phyloP scores from a whole-genome alignment of 2,113 vertebrate genomes.

The Neotragus moschatus region DNA sequence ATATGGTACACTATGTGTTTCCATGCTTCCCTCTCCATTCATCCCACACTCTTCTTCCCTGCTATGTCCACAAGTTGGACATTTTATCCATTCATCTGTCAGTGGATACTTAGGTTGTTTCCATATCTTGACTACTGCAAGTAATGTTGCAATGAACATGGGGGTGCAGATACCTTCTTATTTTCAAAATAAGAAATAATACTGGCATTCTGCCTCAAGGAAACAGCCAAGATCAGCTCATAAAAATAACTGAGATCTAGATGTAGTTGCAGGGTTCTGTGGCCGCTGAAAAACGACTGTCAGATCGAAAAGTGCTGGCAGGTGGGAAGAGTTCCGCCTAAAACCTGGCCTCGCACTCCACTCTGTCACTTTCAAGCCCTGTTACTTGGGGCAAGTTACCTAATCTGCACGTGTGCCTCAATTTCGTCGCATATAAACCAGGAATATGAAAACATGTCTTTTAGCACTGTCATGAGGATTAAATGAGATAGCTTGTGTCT shows the following conservation, averaged over 20 bases:
- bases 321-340: background rate
- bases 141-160: background rate
- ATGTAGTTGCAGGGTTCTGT: background rate
- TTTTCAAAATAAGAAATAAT: background rate
- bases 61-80: background rate
- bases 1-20: background rate
- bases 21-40: background rate
- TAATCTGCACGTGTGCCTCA: background rate
- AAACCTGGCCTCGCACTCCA: background rate
- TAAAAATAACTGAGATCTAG: background rate
- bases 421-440: background rate
- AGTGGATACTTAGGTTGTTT: background rate
- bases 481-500: background rate
- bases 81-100: too few species aligned
- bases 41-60: background rate
- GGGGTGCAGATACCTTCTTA: background rate
- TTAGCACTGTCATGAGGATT: background rate
- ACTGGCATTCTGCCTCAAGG: background rate
- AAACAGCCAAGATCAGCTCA: background rate
- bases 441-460: background rate
- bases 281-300: fast-evolving
- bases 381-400: background rate
- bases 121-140: background rate
- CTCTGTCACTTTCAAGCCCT: background rate
- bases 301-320: background rate